A percentile compares a stretch with the other conserved stretches of the same genome.
phyloP scores from a whole-genome alignment of 2,888 invertebrate genomes.

The Branchellion lobata region DNA sequence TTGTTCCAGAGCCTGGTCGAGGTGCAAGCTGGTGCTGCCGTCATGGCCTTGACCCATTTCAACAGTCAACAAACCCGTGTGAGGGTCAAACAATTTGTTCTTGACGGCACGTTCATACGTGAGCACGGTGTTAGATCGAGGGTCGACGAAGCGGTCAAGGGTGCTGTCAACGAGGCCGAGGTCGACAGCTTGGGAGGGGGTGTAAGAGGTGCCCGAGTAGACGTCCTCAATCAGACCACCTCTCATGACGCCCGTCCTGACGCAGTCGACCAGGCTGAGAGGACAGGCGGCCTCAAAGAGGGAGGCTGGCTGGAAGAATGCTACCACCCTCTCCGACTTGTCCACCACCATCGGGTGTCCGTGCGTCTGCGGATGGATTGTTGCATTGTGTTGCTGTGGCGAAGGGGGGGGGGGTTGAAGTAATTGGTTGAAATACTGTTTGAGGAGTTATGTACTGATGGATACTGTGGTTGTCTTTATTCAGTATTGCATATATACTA shows the following conservation, averaged over 20 bases:
- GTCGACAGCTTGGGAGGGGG: conserved; percentile 28
- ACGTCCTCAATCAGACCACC: conserved; percentile 6
- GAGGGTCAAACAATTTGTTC: conserved; percentile 2
- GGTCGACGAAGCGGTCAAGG: conserved; percentile 36
- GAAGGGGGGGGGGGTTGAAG: too few relatives aligned
- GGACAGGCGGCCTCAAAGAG: conserved; percentile 41
- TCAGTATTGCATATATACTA: too few relatives aligned
- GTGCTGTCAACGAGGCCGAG: conserved; percentile 20
- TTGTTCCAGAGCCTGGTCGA: conserved; percentile 8
- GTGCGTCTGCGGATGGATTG: conserved; percentile 12
- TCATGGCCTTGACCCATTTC: neutral
- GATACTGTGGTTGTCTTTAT: too few relatives aligned
- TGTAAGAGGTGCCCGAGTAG: conserved; percentile 20
- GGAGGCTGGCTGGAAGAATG: conserved; percentile 28
- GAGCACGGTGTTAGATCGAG: neutral
- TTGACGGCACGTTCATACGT: conserved; percentile 19
- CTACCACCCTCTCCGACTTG: conserved; percentile 23
- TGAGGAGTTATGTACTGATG: too few relatives aligned
- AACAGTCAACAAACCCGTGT: neutral
- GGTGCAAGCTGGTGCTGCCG: neutral
- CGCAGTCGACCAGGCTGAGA: conserved; percentile 31
- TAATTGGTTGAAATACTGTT: too few relatives aligned
- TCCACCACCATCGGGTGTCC: conserved; percentile 27
- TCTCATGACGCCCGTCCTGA: neutral
- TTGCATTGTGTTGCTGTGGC: too few relatives aligned